Evolutionary conservation across 2,888 invertebrate species (phyloP), one percentile per base, ranked within the genome.

Genomic region (Operophtera brumata): DNA sequence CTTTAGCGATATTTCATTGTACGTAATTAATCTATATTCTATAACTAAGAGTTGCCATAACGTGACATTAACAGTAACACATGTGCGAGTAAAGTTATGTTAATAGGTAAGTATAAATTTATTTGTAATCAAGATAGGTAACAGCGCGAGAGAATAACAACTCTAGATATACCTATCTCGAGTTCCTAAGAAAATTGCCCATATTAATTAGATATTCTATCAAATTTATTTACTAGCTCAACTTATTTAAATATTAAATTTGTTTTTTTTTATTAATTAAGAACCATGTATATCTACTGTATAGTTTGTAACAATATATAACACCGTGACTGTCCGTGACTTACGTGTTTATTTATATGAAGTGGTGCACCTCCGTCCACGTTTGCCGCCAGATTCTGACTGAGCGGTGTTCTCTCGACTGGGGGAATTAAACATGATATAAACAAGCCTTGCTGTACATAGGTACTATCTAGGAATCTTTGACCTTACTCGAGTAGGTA

Each of bases 281-380:
- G 20, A 20, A 9, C 28, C 28, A 28, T 28, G 28, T 28, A 2
- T 28, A 9, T 28, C 3, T 30, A 30, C 30, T 20, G 7, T 9
- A 30, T 30, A 30, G 2, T 20, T 20, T 20, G 20, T 3, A 20
- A 20, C 20, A 20, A 2, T 4, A 20, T 20, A 4, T 3, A 26
- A 34, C 32, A 39, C 53, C 41, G 20, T 47, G 25, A 54, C 20
- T 54, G 39, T 47, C 53, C 34, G 39, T 35, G 20, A 26, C 30
- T 9, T 30, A 30, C 30, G 6, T 30, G 8, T 28, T 5, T 28
- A n/a, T 2, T 13, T 30, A 30, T 30, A 9, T n/a, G 37, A 42
- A 20, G 25, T 47, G 47, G 43, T 32, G 47, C 14, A 44, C 43
- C 26, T 36, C 43, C 32, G 26, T n/a, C 7, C 39, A 14, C 32